These are phyloP conservation scores for Drosophila anceps DNA, from an alignment of 2,888 invertebrate genomes.

Conservation along the genomic window DNA sequence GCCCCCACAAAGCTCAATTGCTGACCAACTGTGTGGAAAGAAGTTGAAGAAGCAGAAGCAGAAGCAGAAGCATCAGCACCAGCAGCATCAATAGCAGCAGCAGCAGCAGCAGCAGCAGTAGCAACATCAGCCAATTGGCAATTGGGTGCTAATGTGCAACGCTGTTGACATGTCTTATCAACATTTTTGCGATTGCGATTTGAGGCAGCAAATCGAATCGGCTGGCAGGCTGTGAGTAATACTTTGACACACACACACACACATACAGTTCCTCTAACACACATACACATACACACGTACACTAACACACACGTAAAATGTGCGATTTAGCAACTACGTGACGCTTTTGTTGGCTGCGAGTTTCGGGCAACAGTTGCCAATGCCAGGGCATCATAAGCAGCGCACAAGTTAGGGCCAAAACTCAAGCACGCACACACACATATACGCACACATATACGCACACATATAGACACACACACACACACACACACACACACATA, in stretches of 20 bases:
- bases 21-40: slow-evolving; percentile 17
- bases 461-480: slow-evolving; percentile 13
- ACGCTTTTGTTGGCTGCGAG: slow-evolving; percentile 71
- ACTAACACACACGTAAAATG: slow-evolving; percentile 59
- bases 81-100: background rate
- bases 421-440: slow-evolving; percentile 37
- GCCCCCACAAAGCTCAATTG: slow-evolving; percentile 19
- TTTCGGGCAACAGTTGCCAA: slow-evolving; percentile 74
- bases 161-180: slow-evolving; percentile 74
- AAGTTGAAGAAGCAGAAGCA: slow-evolving; percentile 1
- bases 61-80: background rate
- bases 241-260: slow-evolving; percentile 55
- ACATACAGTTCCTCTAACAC: slow-evolving; percentile 27
- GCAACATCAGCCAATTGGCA: slow-evolving; percentile 32
- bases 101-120: background rate
- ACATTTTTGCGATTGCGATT: slow-evolving; percentile 35
- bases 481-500: slow-evolving; percentile 12
- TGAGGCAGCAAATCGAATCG: slow-evolving; percentile 29
- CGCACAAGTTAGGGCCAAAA: slow-evolving; percentile 35
- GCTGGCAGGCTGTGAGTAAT: slow-evolving; percentile 48
- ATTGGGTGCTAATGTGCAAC: slow-evolving; percentile 56
- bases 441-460: slow-evolving; percentile 9
- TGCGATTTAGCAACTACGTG: slow-evolving; percentile 79
- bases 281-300: slow-evolving; percentile 12
- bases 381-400: slow-evolving; percentile 52